Conservation (phyloP, 2,797 vertebrate species). For the Xiphorhynchus erythropygius region DNA sequence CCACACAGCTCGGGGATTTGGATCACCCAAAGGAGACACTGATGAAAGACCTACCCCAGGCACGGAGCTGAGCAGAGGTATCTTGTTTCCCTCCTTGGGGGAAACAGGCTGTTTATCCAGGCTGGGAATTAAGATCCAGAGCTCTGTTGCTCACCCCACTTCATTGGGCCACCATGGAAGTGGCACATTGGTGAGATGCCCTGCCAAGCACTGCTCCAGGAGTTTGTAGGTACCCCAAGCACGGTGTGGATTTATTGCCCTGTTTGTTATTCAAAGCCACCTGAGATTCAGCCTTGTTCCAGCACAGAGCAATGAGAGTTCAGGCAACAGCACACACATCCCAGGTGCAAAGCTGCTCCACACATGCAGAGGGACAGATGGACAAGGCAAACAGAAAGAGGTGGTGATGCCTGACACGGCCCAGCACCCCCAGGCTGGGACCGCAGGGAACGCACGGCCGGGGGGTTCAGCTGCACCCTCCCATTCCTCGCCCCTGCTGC, state of each 20-base stretch:
- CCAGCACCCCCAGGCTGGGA: neutral
- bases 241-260: neutral
- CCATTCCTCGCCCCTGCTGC: neutral
- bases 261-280: neutral
- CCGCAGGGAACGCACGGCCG: no score
- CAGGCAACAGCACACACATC: neutral
- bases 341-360: rapidly evolving
- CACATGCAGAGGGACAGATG: neutral
- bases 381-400: neutral
- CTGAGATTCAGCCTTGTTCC: neutral
- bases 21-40: rapidly evolving
- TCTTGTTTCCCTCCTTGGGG: neutral
- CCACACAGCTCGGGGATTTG: rapidly evolving
- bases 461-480: neutral
- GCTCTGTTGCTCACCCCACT: rapidly evolving
- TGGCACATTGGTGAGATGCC: rapidly evolving
- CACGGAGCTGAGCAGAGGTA: neutral
- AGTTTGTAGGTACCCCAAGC: neutral
- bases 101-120: neutral
- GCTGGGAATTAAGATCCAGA: neutral
- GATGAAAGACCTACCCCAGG: neutral
- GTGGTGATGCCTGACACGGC: neutral
- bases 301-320: neutral
- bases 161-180: neutral
- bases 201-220: neutral